Evolutionary conservation across 2,888 invertebrate genomes (phyloP).

Genomic region (Zaprionus obscuricornis): DNA sequence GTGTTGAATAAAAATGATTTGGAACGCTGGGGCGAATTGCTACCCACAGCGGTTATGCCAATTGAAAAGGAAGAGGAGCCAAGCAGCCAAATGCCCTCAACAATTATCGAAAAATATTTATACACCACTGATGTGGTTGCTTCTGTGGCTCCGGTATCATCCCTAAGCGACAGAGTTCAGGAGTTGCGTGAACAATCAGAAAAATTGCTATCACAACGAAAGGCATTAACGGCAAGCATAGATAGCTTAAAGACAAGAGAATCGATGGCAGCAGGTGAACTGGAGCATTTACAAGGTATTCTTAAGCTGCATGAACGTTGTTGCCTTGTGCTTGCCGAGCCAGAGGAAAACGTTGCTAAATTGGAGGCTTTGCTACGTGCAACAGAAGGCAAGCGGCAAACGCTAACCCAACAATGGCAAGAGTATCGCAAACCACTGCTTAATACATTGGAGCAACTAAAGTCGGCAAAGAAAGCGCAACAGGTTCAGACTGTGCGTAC

Average conservation of each 20-base stretch:
- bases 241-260: conserved; percentile 59
- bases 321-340: conserved; percentile 87
- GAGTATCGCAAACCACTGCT: conserved; percentile 88
- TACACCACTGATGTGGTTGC: neutral
- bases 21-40: conserved; percentile 51
- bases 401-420: conserved; percentile 89
- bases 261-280: conserved; percentile 36
- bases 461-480: conserved; percentile 67
- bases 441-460: conserved; percentile 75
- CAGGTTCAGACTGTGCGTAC: conserved; percentile 71
- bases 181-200: conserved; percentile 61
- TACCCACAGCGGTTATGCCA: conserved; percentile 22
- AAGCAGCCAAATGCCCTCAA: neutral
- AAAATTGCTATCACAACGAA: conserved; percentile 48
- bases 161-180: conserved; percentile 61
- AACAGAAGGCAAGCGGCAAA: conserved; percentile 86
- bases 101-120: neutral
- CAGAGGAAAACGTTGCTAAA: conserved; percentile 86
- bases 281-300: conserved; percentile 81
- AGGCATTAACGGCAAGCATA: conserved; percentile 43
- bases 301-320: conserved; percentile 86
- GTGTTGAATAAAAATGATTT: conserved; percentile 77
- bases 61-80: conserved; percentile 9
- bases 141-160: conserved; percentile 40
- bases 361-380: conserved; percentile 86